These are phyloP conservation scores for Anolis apletophallus DNA, from an alignment of 2,797 vertebrate genomes.

Conservation along the genomic window DNA sequence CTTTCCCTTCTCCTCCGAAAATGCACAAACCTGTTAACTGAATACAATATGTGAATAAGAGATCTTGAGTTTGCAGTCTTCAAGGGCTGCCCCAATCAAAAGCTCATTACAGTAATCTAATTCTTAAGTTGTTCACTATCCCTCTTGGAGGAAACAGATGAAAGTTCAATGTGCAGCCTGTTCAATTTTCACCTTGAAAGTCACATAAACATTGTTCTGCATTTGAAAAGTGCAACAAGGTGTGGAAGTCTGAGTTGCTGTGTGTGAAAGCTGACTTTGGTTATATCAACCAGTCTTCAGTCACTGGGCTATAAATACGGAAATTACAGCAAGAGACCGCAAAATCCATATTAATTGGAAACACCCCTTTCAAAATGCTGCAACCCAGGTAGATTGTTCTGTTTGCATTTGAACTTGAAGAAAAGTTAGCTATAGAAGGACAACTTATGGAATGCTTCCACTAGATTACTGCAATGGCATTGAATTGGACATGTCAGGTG, in stretches of 20 bases:
- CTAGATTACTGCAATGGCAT: too few relatives aligned
- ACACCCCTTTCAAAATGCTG: background rate
- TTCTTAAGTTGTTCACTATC: background rate
- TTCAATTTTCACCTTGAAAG: background rate
- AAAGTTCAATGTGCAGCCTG: background rate
- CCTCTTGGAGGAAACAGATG: background rate
- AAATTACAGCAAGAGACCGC: background rate
- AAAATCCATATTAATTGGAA: background rate
- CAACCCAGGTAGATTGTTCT: background rate
- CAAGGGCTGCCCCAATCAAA: background rate
- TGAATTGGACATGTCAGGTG: background rate
- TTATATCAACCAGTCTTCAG: background rate
- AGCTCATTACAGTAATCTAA: background rate
- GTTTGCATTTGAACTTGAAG: background rate
- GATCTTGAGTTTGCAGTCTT: background rate
- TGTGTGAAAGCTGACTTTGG: background rate
- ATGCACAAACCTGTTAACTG: background rate
- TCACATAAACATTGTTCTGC: background rate
- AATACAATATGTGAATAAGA: background rate
- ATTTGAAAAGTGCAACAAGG: background rate
- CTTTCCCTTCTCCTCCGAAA: fast-evolving
- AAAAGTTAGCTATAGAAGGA: too few relatives aligned
- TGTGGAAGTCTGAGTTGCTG: background rate
- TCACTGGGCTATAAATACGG: background rate
- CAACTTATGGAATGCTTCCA: too few relatives aligned